Conservation (phyloP, 1,140 invertebrate species). For the Nautilus pompilius region DNA sequence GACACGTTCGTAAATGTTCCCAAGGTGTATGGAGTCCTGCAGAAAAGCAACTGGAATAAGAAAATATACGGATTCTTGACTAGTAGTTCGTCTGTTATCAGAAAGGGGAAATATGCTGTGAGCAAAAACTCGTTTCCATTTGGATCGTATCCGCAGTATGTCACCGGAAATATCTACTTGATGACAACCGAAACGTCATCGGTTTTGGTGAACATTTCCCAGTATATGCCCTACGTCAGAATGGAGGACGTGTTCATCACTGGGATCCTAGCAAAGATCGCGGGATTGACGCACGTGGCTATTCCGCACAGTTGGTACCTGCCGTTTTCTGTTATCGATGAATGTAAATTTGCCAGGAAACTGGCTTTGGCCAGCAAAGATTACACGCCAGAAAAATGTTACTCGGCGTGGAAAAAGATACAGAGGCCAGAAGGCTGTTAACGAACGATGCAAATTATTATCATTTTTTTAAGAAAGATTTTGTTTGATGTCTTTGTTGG, state of each 20-base stretch:
- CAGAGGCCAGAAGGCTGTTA: too few species aligned
- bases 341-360: too few species aligned
- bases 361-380: too few species aligned
- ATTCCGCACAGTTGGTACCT: background rate
- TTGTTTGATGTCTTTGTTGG: too few species aligned
- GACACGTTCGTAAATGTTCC: slow-evolving; percentile 27
- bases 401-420: too few species aligned
- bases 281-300: background rate
- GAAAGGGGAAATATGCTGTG: slow-evolving; percentile 13
- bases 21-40: background rate
- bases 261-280: slow-evolving; percentile 19
- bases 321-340: too few species aligned
- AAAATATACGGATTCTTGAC: background rate
- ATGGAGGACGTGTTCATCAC: slow-evolving; percentile 53
- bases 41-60: background rate
- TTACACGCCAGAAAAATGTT: too few species aligned
- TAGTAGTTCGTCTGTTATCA: background rate
- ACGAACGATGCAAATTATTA: too few species aligned
- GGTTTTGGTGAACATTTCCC: slow-evolving; percentile 26
- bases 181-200: slow-evolving; percentile 32
- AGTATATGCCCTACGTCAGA: slow-evolving; percentile 22
- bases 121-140: slow-evolving; percentile 6
- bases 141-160: slow-evolving; percentile 30
- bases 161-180: slow-evolving; percentile 47
- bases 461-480: too few species aligned